phyloP scores from a whole-genome alignment of 2,888 invertebrate genomes.

The Napeogenes inachia region DNA sequence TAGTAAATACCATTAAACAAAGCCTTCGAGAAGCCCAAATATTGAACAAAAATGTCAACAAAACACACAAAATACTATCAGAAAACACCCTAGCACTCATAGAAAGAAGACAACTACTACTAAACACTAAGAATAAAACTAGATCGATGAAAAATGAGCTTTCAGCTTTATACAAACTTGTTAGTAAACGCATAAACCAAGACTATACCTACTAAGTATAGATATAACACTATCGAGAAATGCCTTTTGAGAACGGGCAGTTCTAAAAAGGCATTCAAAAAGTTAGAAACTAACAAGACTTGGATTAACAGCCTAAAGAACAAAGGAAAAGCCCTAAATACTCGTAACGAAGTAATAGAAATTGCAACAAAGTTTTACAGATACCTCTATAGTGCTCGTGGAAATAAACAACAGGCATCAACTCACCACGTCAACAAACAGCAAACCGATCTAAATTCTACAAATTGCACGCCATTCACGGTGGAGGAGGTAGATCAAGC shows the following conservation, averaged over 20 bases:
- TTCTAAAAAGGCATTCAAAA: slow-evolving; percentile 15
- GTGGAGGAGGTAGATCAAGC: too few relatives aligned
- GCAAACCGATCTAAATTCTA: too few relatives aligned
- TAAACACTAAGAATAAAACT: too few relatives aligned
- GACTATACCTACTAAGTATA: slow-evolving; percentile 18
- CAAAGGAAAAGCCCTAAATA: slow-evolving; percentile 7
- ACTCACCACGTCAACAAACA: too few relatives aligned
- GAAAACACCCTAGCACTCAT: too few relatives aligned
- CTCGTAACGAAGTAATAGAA: slow-evolving; percentile 14
- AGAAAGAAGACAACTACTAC: too few relatives aligned
- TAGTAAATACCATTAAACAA: not conserved
- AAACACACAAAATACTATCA: too few relatives aligned
- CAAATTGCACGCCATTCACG: too few relatives aligned
- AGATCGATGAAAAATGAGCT: slow-evolving; percentile 7
- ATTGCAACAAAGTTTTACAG: slow-evolving; percentile 23
- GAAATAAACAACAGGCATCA: too few relatives aligned
- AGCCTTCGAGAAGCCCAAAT: not conserved
- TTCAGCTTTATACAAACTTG: not conserved
- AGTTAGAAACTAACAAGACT: slow-evolving; percentile 11
- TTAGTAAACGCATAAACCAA: slow-evolving; percentile 19
- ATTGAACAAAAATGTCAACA: too few relatives aligned
- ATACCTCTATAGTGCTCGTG: slow-evolving; percentile 12
- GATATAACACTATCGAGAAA: slow-evolving; percentile 13
- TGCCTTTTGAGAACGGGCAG: slow-evolving; percentile 15
- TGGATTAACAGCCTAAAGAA: too few relatives aligned